Evolutionary conservation across 2,797 vertebrate genomes (phyloP).

Genomic region (Parotocinclus haroldoi): DNA sequence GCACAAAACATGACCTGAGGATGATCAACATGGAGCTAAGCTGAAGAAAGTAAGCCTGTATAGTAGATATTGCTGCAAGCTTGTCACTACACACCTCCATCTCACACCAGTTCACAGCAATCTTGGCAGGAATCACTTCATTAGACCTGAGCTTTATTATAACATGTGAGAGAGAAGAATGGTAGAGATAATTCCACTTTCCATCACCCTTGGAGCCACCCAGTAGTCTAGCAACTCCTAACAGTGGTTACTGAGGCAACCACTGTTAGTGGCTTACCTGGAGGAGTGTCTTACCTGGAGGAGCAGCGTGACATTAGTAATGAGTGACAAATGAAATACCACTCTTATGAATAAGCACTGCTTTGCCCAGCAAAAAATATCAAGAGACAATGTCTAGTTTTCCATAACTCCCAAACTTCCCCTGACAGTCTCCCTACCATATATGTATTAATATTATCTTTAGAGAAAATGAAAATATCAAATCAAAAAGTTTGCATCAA

Average conservation of each 20-base stretch:
- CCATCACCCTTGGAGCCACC: conserved; percentile 25
- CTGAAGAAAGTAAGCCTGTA: not conserved
- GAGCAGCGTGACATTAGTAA: conserved; percentile 28
- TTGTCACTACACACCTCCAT: conserved; percentile 12
- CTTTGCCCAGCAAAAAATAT: not conserved
- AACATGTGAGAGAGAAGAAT: conserved; percentile 24
- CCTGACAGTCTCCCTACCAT: too few species aligned
- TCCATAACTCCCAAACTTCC: too few species aligned
- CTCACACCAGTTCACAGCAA: conserved; percentile 11
- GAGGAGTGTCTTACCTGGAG: conserved; percentile 35
- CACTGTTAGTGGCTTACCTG: conserved; percentile 34
- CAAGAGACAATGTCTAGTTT: too few species aligned
- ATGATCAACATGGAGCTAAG: not conserved
- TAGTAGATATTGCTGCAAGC: not conserved
- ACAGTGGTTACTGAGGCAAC: conserved; percentile 47
- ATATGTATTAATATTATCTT: not conserved
- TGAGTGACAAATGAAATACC: conserved; percentile 34
- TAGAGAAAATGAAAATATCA: not conserved
- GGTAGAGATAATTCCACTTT: conserved; percentile 17
- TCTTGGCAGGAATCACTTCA: conserved; percentile 37
- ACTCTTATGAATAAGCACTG: conserved; percentile 31
- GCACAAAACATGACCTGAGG: not conserved
- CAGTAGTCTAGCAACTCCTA: conserved; percentile 36
- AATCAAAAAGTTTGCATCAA: too few species aligned
- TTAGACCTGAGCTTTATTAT: conserved; percentile 40